Percentiles rank a stretch among this genome's conserved stretches.
These are phyloP conservation scores for Craterocephalus amniculus DNA, from an alignment of 2,797 vertebrate genomes.

Conservation along the genomic window DNA sequence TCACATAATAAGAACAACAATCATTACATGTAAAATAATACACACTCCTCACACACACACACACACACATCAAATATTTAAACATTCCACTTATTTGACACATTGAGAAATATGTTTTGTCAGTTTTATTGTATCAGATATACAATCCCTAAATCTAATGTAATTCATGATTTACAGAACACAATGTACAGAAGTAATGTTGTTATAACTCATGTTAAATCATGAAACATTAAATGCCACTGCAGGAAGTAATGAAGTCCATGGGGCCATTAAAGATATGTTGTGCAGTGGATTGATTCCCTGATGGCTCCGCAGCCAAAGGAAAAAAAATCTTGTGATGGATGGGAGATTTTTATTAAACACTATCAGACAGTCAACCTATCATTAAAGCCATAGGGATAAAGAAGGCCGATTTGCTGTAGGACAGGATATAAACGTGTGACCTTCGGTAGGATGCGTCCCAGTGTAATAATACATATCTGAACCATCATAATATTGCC, in stretches of 20 bases:
- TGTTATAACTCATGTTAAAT: not conserved
- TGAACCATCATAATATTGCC: slow-evolving; percentile 42
- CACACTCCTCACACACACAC: too few relatives aligned
- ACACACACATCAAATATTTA: too few relatives aligned
- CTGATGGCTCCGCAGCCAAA: slow-evolving; percentile 8
- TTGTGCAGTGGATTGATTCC: not conserved
- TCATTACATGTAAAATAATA: too few relatives aligned
- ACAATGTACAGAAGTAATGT: not conserved
- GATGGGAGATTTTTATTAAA: slow-evolving; percentile 42
- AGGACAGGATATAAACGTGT: slow-evolving; percentile 36
- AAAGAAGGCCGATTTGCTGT: slow-evolving; percentile 24
- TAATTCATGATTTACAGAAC: not conserved
- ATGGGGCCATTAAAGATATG: slow-evolving; percentile 1
- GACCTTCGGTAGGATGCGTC: slow-evolving; percentile 48
- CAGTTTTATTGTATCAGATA: not conserved
- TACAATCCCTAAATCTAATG: not conserved
- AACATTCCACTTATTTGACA: too few relatives aligned
- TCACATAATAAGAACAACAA: too few relatives aligned
- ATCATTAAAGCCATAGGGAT: slow-evolving; percentile 32
- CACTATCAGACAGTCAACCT: slow-evolving; percentile 24
- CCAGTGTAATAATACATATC: slow-evolving; percentile 51
- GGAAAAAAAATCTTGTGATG: slow-evolving; percentile 15
- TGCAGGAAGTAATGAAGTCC: slow-evolving; percentile 1
- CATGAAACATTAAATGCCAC: slow-evolving; percentile 7
- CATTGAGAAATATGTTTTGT: too few relatives aligned